Conservation (phyloP, 2,797 vertebrate species). For the Sebastes reedi region DNA sequence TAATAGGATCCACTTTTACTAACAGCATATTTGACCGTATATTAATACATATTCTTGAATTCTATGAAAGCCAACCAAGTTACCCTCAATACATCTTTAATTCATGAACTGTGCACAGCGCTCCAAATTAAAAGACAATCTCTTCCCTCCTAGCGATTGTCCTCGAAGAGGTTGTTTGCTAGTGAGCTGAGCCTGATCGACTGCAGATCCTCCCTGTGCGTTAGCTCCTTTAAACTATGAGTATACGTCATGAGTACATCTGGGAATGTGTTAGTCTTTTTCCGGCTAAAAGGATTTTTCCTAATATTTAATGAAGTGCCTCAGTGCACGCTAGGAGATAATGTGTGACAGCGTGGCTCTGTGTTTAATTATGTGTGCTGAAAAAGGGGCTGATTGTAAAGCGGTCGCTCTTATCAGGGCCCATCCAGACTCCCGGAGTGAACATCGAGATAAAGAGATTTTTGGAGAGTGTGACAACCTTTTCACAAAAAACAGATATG, state of each 20-base stretch:
- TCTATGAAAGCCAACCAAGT: background rate
- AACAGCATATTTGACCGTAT: background rate
- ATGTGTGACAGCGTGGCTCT: slow-evolving; percentile 19
- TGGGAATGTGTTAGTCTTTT: slow-evolving; percentile 15
- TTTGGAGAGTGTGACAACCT: slow-evolving; percentile 12
- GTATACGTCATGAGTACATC: background rate
- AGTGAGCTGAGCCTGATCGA: background rate
- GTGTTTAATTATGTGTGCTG: slow-evolving; percentile 33
- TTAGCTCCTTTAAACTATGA: slow-evolving; percentile 7
- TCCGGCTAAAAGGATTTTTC: slow-evolving; percentile 20
- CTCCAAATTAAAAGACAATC: background rate
- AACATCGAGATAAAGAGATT: slow-evolving; percentile 46
- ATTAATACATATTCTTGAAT: background rate
- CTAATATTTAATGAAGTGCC: slow-evolving; percentile 47
- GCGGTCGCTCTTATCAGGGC: slow-evolving; percentile 32
- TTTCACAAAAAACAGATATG: background rate
- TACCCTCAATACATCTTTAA: background rate
- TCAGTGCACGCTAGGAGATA: slow-evolving; percentile 24
- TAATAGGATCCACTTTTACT: background rate
- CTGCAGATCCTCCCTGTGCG: background rate
- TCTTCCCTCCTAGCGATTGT: background rate
- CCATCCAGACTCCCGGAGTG: slow-evolving; percentile 31
- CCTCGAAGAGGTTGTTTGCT: background rate
- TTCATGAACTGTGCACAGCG: background rate
- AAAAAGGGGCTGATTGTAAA: slow-evolving; percentile 15